These are phyloP conservation scores for Nephrotoma guestfalica DNA, from an alignment of 2,888 invertebrate genomes.

Conservation along the genomic window DNA sequence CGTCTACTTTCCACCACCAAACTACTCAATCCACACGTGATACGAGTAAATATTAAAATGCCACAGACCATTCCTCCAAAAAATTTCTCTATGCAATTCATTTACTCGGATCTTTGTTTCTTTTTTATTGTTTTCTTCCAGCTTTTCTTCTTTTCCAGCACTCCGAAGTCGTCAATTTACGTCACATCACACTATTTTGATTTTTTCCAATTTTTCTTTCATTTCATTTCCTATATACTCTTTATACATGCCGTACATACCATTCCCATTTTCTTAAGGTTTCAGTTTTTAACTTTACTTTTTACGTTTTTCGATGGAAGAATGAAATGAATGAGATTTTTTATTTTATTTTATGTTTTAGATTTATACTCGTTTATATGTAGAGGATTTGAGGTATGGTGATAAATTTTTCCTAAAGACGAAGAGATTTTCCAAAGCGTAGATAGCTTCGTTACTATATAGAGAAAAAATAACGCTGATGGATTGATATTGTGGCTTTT, in stretches of 20 bases:
- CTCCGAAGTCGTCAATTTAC: not conserved
- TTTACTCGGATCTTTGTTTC: not conserved
- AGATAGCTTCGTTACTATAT: not conserved
- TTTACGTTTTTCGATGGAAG: not conserved
- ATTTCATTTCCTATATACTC: not conserved
- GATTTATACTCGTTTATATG: not conserved
- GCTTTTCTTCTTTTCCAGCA: not conserved
- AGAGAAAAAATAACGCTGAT: not conserved
- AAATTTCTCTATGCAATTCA: not conserved
- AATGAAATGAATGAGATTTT: not conserved
- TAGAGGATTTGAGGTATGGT: conserved; percentile 2
- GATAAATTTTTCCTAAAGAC: conserved; percentile 1
- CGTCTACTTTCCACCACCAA: not conserved
- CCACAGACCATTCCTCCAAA: not conserved
- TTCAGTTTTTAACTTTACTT: not conserved
- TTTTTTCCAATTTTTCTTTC: not conserved
- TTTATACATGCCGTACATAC: not conserved
- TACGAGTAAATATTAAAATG: not conserved
- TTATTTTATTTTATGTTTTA: not conserved
- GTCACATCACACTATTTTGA: not conserved
- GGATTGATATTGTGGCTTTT: conserved; percentile 1
- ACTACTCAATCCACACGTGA: not conserved
- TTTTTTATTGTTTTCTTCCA: not conserved
- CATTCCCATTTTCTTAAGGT: not conserved
- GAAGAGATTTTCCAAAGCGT: not conserved